These are phyloP conservation scores for Scaptomyza parva DNA, from an alignment of 2,888 invertebrate species.

Conservation along the genomic window DNA sequence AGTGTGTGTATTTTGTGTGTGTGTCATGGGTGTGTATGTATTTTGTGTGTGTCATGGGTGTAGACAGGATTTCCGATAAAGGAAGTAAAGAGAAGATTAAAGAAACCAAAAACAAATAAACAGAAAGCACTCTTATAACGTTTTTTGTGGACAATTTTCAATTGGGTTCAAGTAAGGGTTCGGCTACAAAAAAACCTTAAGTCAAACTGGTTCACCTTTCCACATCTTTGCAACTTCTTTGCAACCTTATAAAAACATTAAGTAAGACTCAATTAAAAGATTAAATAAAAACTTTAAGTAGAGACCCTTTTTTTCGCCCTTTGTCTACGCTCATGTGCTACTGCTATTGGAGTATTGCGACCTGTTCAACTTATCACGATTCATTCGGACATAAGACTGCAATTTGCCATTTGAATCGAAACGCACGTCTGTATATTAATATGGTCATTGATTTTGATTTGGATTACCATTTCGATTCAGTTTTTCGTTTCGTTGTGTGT, in stretches of 20 bases:
- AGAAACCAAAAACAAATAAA: not conserved
- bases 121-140: too few relatives aligned
- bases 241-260: too few relatives aligned
- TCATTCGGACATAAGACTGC: constrained; percentile 13
- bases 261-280: not conserved
- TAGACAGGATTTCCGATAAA: not conserved
- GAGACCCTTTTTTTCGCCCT: not conserved
- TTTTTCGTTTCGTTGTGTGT: not conserved
- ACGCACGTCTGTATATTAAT: constrained; percentile 66
- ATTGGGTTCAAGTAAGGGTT: too few relatives aligned
- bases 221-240: too few relatives aligned
- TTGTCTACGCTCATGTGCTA: not conserved
- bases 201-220: not conserved
- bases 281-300: not conserved
- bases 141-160: too few relatives aligned
- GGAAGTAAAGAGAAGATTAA: not conserved
- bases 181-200: too few relatives aligned
- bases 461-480: constrained; percentile 29
- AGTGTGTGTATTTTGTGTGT: constrained; percentile 37
- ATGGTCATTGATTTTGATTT: constrained; percentile 68
- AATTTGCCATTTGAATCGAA: constrained; percentile 32
- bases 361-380: not conserved
- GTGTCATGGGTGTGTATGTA: constrained; percentile 14
- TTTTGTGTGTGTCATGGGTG: constrained; percentile 6
- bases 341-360: not conserved